Conservation (phyloP, 2,888 invertebrate genomes). For the Phlogophora meticulosa region DNA sequence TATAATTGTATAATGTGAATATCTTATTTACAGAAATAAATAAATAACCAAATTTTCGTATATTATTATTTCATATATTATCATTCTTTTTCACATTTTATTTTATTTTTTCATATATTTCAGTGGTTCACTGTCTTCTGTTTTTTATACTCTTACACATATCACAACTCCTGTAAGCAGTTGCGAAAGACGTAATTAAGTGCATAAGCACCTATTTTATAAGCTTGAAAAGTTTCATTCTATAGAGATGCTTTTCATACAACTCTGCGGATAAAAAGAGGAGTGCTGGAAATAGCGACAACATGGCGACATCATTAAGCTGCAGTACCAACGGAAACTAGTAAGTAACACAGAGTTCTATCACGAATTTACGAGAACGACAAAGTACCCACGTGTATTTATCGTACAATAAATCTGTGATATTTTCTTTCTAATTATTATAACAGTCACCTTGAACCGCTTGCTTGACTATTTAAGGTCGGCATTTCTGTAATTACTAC, state of each 20-base stretch:
- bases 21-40: no score
- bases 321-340: slow-evolving; percentile 27
- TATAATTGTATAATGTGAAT: no score
- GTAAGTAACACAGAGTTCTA: slow-evolving; percentile 21
- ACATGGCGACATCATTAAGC: slow-evolving; percentile 59
- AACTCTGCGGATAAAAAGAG: slow-evolving; percentile 30
- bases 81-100: no score
- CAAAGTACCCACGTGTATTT: slow-evolving; percentile 12
- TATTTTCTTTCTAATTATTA: slow-evolving; percentile 24
- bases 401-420: not conserved
- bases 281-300: slow-evolving; percentile 33
- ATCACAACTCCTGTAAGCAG: no score
- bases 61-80: no score
- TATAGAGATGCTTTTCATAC: slow-evolving; percentile 36
- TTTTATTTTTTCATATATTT: no score
- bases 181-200: no score
- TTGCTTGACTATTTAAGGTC: slow-evolving; percentile 9
- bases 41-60: no score
- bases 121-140: no score
- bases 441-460: not conserved
- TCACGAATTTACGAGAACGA: slow-evolving; percentile 13
- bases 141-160: no score
- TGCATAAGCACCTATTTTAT: slow-evolving; percentile 9
- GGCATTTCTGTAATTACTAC: slow-evolving; percentile 16
- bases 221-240: slow-evolving; percentile 32